phyloP scores from a whole-genome alignment of 2,113 vertebrate species.

The Butorides virescens region DNA sequence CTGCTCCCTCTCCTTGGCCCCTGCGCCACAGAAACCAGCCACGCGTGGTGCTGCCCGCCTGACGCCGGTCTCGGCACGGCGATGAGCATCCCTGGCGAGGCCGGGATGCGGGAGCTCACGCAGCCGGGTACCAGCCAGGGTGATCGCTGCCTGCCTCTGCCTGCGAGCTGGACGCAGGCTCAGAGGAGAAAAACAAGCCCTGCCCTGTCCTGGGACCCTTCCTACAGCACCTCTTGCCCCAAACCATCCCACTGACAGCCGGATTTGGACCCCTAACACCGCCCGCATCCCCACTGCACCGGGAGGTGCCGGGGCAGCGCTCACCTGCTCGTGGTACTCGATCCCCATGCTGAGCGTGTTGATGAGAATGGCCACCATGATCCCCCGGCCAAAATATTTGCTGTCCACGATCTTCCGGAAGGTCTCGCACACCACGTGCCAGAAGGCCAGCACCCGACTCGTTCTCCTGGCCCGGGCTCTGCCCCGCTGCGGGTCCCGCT shows the following conservation, averaged over 20 bases:
- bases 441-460: conserved; percentile 79
- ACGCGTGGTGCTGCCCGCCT: fast-evolving
- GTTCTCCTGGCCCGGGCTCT: conserved; percentile 62
- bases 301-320: background rate
- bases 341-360: conserved; percentile 99
- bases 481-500: conserved; percentile 76
- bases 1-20: background rate
- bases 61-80: fast-evolving
- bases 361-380: conserved; percentile 98
- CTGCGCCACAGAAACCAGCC: background rate
- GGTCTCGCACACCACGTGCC: conserved; percentile 91
- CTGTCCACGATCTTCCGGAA: conserved; percentile 97
- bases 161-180: background rate
- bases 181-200: background rate
- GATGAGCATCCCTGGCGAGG: background rate
- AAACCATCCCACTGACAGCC: fast-evolving
- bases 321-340: conserved; percentile 96
- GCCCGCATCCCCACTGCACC: fast-evolving
- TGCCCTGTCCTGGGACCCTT: background rate
- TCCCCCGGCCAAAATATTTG: conserved; percentile 96
- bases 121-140: background rate
- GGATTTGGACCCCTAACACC: fast-evolving
- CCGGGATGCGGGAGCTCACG: background rate
- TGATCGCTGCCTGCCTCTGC: background rate
- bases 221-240: background rate